Evolutionary conservation across 1,140 invertebrate species (phyloP), one percentile per base, ranked within the genome.

Genomic region (Drosophila truncata): DNA sequence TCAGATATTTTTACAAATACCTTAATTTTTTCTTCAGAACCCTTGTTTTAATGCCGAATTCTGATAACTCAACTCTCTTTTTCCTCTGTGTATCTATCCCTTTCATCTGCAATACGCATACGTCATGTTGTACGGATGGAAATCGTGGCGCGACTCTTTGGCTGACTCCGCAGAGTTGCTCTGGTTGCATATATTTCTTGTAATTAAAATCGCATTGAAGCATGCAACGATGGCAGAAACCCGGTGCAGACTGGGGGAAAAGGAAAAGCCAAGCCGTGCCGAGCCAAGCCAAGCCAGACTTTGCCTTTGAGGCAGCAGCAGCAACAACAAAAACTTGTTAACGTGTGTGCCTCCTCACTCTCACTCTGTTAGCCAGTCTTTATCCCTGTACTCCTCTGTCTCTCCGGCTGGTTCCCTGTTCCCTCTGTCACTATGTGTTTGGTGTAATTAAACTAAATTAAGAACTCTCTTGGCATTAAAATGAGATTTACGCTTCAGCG

Each of bases 201-300:
- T 88, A 88, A 88, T 88, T 88, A 88, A 88, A 88, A 88, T 90
- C 85, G 66, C 84, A 88, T 88, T 88, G 81, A 88, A 88, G 82
- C 78, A 81, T 60, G 66, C 77, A 69, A 55, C 35, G 46, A 60
- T 47, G 50, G 69, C 65, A 69, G 61, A 50, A 41, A 61, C 33
- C 29, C 11, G n/a, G 46, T 4, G 25, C 13, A 33, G 49, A 61
- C 23, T 20, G 57, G 23, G 67, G 11, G 23, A 25, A 55, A 55
- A 54, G 23, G 50, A 37, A 72, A 27, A 39, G 29, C 50, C 41
- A 62, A 41, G 33, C 65, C 33, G n/a, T n/a, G n/a, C n/a, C n/a
- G n/a, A 39, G 29, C 50, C 41, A 41, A 33, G 61, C 46, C 49
- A 55, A 55, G 70, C 78, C 83, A 86, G 83, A 86, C 82, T 75